Conservation (phyloP, 2,888 invertebrate genomes). For the Ormyrus pomaceus region DNA sequence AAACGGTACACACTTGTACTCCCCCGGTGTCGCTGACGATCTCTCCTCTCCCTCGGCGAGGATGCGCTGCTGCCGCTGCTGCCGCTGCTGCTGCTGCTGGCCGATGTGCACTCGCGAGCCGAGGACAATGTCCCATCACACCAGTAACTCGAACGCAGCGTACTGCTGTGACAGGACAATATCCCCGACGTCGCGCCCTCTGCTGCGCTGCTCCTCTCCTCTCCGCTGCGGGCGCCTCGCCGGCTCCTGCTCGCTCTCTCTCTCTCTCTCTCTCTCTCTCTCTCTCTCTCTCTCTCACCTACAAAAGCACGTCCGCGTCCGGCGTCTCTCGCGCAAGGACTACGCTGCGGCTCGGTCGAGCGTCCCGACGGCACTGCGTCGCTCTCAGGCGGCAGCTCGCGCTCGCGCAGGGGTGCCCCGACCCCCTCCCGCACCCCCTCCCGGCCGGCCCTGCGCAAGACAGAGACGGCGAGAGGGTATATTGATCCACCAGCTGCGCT, state of each 20-base stretch:
- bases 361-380: slow-evolving; percentile 75
- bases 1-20: no score
- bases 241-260: not conserved
- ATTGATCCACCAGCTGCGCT: slow-evolving; percentile 52
- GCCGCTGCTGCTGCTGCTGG: not conserved
- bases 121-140: slow-evolving; percentile 93
- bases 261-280: no score
- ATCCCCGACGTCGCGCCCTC: slow-evolving; percentile 83
- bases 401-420: slow-evolving; percentile 25
- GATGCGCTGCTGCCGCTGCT: not conserved
- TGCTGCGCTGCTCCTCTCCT: slow-evolving; percentile 7
- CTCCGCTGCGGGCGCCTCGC: not conserved
- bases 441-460: slow-evolving; percentile 1
- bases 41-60: no score
- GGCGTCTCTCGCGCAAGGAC: slow-evolving; percentile 39
- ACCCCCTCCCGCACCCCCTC: slow-evolving; percentile 51
- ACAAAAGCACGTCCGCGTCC: no score
- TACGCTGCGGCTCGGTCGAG: slow-evolving; percentile 67
- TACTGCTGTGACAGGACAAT: slow-evolving; percentile 99
- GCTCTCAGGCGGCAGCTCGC: slow-evolving; percentile 70
- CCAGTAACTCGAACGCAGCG: slow-evolving; percentile 87
- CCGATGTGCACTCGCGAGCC: slow-evolving; percentile 64
- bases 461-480: slow-evolving; percentile 36
- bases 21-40: no score
- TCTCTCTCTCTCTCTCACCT: no score